Evolutionary conservation across 2,113 vertebrate species (phyloP), one percentile per base, ranked within the genome.

Genomic region (Paedocypris sp.): DNA sequence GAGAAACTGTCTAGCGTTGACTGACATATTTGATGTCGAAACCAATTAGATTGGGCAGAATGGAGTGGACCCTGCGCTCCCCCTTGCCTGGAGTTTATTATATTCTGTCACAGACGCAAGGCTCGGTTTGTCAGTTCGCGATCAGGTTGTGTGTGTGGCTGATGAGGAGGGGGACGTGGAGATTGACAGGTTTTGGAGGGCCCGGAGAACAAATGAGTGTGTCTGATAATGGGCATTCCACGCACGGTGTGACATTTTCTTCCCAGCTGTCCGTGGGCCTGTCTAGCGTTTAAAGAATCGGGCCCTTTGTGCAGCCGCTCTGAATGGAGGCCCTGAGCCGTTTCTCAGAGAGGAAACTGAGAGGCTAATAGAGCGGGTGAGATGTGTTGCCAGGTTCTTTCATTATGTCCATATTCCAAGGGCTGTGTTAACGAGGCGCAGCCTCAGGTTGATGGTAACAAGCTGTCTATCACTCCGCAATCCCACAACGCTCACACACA

Each of bases 301-400:
- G 86, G 85, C 84, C 86, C 84, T 88, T 90, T 90, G 89, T 91
- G 90, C 87, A 82, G 87, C 82, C 83, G 79, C 29, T 12, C 87
- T 91, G 86, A 91, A 90, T 89, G 86, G 88, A 86, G 87, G 88
- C 87, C 87, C 87, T 88, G 86, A 89, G 86, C 87, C 85, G 85
- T 87, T 89, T 71, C 87, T 86, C 85, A 88, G 87, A 87, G 87
- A 88, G 84, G 87, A 90, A 88, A 90, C 88, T 87, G 85, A 88
- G 87, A 90, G 86, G 85, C 89, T 89, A 89, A 89, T 89, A 89
- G 85, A 88, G 83, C 81, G 85, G 85, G 85, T 83, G 86, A 87
- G 87, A 90, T 89, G 87, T 88, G 88, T 86, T 86, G 84, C 85
- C 88, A 86, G 86, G 86, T 86, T 86, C 86, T 86, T 90, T 89